phyloP scores from a whole-genome alignment of 1,140 invertebrate genomes.

The Atta cephalotes region DNA sequence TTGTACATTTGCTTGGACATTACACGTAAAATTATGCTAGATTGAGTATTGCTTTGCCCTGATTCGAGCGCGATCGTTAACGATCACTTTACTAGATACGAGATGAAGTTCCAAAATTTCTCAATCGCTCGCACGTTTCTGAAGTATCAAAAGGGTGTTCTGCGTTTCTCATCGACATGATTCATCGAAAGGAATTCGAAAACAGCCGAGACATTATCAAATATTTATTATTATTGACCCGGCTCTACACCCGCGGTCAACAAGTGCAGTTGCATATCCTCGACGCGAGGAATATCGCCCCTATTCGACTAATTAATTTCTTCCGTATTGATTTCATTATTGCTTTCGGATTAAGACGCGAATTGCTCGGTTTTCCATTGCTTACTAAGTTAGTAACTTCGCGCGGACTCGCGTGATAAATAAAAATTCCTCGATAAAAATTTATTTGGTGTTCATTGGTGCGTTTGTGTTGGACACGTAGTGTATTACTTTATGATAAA shows the following conservation, averaged over 20 bases:
- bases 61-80: conserved; percentile 35
- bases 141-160: conserved; percentile 54
- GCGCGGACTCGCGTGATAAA: conserved; percentile 26
- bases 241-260: conserved; percentile 21
- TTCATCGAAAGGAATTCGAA: conserved; percentile 49
- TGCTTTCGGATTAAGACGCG: conserved; percentile 49
- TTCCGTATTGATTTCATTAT: conserved; percentile 35
- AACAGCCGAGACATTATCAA: conserved; percentile 58
- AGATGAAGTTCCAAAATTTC: conserved; percentile 37
- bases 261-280: conserved; percentile 4
- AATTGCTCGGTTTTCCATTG: conserved; percentile 23
- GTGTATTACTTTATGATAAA: not conserved
- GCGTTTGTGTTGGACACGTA: conserved; percentile 6
- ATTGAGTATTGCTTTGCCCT: conserved; percentile 57
- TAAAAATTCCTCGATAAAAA: conserved; percentile 37
- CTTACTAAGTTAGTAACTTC: not conserved
- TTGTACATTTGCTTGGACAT: conserved; percentile 62
- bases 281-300: not conserved
- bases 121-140: conserved; percentile 44
- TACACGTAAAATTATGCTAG: conserved; percentile 63
- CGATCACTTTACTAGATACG: conserved; percentile 27
- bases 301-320: conserved; percentile 58
- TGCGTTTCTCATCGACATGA: conserved; percentile 56
- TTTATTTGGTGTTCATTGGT: conserved; percentile 38
- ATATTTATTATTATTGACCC: conserved; percentile 53